These are phyloP conservation scores for Illadopsis cleaveri DNA, from an alignment of 2,113 vertebrate species.

Conservation along the genomic window DNA sequence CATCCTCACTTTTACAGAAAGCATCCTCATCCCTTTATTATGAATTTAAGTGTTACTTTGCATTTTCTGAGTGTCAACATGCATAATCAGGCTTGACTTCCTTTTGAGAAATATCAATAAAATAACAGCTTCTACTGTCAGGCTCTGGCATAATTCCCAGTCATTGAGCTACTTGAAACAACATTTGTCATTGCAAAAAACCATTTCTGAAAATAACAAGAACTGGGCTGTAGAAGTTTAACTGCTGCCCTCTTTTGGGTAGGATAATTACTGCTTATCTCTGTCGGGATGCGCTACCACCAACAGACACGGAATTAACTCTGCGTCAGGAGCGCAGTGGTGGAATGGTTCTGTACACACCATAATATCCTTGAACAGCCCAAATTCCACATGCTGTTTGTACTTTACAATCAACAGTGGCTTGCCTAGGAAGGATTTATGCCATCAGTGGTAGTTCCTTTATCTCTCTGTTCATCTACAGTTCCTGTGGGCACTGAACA, in stretches of 20 bases:
- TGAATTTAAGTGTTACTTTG: constrained; percentile 9
- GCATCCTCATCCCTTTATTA: background rate
- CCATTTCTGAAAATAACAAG: background rate
- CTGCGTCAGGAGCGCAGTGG: background rate
- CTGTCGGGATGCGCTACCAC: background rate
- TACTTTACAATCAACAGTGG: background rate
- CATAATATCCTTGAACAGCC: background rate
- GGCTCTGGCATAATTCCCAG: constrained; percentile 22
- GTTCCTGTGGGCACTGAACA: background rate
- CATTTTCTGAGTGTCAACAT: constrained; percentile 37
- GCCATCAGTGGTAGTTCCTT: background rate
- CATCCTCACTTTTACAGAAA: background rate
- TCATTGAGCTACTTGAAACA: constrained; percentile 34
- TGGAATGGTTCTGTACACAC: background rate
- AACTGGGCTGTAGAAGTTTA: background rate
- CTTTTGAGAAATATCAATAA: constrained; percentile 36
- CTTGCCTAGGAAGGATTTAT: background rate
- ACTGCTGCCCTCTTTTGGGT: constrained; percentile 60
- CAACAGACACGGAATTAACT: background rate
- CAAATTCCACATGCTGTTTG: background rate
- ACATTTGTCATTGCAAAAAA: background rate
- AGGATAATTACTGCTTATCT: background rate
- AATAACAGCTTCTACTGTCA: constrained; percentile 16
- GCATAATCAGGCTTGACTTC: constrained; percentile 21
- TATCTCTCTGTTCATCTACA: rapidly evolving